Conservation (phyloP, 2,113 vertebrate genomes). For the Upupa epops region DNA sequence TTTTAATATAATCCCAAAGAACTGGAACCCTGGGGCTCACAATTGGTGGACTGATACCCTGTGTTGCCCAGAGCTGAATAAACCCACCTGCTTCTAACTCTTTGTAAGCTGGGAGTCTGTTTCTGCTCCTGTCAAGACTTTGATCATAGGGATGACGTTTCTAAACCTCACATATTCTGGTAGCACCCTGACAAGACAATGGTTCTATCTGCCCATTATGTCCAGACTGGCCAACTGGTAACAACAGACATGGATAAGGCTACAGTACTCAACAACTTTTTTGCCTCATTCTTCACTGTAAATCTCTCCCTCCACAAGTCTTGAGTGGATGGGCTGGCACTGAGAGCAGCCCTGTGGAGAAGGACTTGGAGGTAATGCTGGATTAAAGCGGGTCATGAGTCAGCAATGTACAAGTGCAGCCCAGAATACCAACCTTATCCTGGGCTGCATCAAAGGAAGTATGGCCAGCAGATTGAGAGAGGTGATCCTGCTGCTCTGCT, state of each 20-base stretch:
- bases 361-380: not conserved
- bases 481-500: not conserved
- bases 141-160: accelerated
- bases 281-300: not conserved
- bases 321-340: not conserved
- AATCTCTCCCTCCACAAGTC: not conserved
- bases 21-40: too few species aligned
- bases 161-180: not conserved
- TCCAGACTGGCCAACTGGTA: not conserved
- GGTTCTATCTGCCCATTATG: not conserved
- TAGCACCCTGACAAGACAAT: not conserved
- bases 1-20: too few species aligned
- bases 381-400: not conserved
- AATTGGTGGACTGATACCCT: too few species aligned
- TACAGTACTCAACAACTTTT: not conserved
- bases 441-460: not conserved
- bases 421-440: not conserved
- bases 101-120: too few species aligned
- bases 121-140: too few species aligned
- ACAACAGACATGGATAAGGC: not conserved
- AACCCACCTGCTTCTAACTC: too few species aligned
- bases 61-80: too few species aligned
- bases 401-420: not conserved
- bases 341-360: not conserved
- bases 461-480: not conserved